Percentiles rank a stretch among this genome's conserved stretches.
These are phyloP conservation scores for Urechis unicinctus DNA, from an alignment of 2,888 invertebrate species.

Conservation along the genomic window DNA sequence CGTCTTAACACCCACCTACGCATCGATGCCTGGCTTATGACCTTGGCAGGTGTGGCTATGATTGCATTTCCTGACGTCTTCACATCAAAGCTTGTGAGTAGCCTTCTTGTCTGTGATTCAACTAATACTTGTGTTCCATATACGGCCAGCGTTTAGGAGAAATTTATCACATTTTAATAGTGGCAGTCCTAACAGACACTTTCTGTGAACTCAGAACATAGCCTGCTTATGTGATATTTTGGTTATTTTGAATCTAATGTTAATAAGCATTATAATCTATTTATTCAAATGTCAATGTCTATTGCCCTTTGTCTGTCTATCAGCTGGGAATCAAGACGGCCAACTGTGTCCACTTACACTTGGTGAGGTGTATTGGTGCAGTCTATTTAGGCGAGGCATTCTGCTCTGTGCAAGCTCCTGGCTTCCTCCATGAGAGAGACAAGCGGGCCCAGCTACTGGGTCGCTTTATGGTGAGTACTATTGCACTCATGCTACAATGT, in stretches of 20 bases:
- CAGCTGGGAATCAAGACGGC: not conserved
- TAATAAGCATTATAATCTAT: no score
- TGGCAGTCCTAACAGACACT: no score
- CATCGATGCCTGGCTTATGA: slow-evolving; percentile 16
- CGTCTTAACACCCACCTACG: slow-evolving; percentile 20
- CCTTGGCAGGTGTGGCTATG: slow-evolving; percentile 8
- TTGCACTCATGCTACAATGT: not conserved
- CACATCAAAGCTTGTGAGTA: slow-evolving; percentile 6
- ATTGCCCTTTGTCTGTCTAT: not conserved
- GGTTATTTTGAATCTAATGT: no score
- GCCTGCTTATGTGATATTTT: no score
- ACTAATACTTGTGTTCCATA: no score
- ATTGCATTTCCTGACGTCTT: slow-evolving; percentile 20
- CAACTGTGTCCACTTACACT: slow-evolving; percentile 10
- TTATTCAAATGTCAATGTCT: no score
- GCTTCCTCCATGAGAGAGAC: slow-evolving; percentile 23
- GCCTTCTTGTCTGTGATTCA: not conserved
- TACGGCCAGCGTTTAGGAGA: no score
- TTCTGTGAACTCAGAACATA: no score
- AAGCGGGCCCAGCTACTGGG: slow-evolving; percentile 16
- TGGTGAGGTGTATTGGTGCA: slow-evolving; percentile 14
- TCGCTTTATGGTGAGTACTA: slow-evolving; percentile 17
- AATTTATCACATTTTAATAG: not conserved
- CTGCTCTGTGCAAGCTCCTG: slow-evolving; percentile 20
- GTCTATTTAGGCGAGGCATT: slow-evolving; percentile 15